Conservation (phyloP, 2,888 invertebrate genomes). For the Epinotia demarniana region DNA sequence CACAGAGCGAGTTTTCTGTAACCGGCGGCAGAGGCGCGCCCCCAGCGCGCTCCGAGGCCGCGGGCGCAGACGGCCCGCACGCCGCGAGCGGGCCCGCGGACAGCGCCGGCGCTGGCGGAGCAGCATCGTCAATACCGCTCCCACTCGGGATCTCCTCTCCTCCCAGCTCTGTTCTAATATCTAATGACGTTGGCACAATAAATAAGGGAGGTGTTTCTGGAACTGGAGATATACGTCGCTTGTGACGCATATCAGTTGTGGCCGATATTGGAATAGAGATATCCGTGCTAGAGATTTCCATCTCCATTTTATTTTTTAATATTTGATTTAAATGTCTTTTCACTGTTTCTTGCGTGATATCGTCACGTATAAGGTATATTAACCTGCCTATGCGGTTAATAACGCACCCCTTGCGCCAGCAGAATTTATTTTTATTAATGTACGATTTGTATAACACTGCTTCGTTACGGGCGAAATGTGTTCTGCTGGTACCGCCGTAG, state of each 20-base stretch:
- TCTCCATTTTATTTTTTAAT: not conserved
- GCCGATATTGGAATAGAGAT: not conserved
- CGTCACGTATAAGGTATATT: not conserved
- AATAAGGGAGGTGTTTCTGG: not conserved
- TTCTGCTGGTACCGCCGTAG: too few relatives aligned
- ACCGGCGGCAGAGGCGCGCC: too few relatives aligned
- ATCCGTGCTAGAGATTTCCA: too few relatives aligned
- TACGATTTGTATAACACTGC: too few relatives aligned
- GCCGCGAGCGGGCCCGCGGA: too few relatives aligned
- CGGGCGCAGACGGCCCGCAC: too few relatives aligned
- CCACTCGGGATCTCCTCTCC: not conserved
- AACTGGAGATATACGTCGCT: not conserved
- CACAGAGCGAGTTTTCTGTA: too few relatives aligned
- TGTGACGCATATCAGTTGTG: not conserved
- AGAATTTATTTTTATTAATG: not conserved
- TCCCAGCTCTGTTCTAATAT: not conserved
- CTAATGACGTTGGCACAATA: not conserved
- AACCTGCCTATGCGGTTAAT: not conserved
- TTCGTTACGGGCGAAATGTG: too few relatives aligned
- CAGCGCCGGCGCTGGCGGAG: too few relatives aligned
- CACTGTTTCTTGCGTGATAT: slow-evolving; percentile 1
- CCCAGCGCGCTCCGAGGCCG: too few relatives aligned
- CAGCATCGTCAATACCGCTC: not conserved
- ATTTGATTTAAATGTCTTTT: slow-evolving; percentile 1
- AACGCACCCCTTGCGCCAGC: slow-evolving; percentile 3